Evolutionary conservation across 2,888 invertebrate species (phyloP).

Genomic region (Catocala fraxini): DNA sequence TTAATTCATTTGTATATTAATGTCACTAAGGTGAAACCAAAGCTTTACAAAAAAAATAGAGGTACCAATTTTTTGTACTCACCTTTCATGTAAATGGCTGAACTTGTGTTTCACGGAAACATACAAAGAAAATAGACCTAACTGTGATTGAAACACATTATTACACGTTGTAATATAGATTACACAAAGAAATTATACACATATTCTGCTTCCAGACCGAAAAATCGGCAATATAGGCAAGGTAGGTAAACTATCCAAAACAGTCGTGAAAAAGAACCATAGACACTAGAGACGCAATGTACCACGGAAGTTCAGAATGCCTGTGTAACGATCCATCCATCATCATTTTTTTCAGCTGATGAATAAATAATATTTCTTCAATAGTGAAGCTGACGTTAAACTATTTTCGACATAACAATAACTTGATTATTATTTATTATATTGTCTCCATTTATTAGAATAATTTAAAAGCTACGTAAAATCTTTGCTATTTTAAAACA

Average conservation of each 20-base stretch:
- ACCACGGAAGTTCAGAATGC: conserved; percentile 49
- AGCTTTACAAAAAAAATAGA: conserved; percentile 70
- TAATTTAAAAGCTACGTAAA: no score
- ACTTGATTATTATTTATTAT: background rate
- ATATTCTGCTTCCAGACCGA: conserved; percentile 75
- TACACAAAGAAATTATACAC: conserved; percentile 68
- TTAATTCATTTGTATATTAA: conserved; percentile 32
- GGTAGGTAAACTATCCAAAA: conserved; percentile 86
- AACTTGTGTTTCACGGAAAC: conserved; percentile 70
- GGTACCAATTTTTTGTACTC: conserved; percentile 85
- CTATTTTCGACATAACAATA: background rate
- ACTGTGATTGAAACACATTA: conserved; percentile 73
- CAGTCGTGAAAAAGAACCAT: conserved; percentile 87
- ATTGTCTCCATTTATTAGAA: no score
- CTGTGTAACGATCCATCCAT: conserved; percentile 53
- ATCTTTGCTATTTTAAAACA: no score
- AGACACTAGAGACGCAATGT: conserved; percentile 67
- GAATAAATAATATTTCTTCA: conserved; percentile 36
- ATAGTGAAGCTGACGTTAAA: background rate
- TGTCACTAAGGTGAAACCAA: conserved; percentile 58
- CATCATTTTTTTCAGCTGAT: conserved; percentile 36
- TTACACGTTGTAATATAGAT: conserved; percentile 63
- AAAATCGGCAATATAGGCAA: conserved; percentile 85
- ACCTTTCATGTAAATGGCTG: conserved; percentile 88
- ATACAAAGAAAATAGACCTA: conserved; percentile 60